A percentile compares a stretch with the other conserved stretches of the same genome.
Conservation (phyloP, 2,113 vertebrate genomes). For the Amphiprion ocellaris region DNA sequence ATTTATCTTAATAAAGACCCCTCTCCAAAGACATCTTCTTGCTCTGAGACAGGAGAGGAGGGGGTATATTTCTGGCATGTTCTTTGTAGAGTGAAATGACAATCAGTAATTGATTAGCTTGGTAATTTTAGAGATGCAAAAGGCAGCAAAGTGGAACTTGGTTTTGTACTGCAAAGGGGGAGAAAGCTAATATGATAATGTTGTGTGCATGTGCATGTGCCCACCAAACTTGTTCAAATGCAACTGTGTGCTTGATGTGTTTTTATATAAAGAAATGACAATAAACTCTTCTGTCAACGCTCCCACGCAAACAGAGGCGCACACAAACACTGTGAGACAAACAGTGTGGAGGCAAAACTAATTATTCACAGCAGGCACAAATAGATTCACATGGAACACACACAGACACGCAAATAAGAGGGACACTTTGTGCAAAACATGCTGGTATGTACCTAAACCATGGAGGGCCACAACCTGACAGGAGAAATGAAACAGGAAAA, state of each 20-base stretch:
- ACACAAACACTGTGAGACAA: constrained; percentile 42
- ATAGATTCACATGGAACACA: constrained; percentile 15
- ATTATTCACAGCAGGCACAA: constrained; percentile 37
- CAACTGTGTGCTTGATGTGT: constrained; percentile 40
- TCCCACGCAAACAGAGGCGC: constrained; percentile 8
- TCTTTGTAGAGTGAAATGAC: constrained; percentile 47
- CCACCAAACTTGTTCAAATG: constrained; percentile 16
- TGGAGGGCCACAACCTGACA: background rate
- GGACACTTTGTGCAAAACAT: constrained; percentile 23
- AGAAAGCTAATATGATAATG: constrained; percentile 5
- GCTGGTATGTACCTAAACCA: constrained; percentile 7
- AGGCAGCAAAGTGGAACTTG: constrained; percentile 28
- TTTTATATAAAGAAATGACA: constrained; percentile 52
- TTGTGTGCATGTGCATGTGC: constrained; percentile 2
- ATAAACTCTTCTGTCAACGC: constrained; percentile 27
- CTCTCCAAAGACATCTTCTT: constrained; percentile 34
- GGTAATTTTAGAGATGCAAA: constrained; percentile 46
- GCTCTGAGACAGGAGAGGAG: constrained; percentile 9
- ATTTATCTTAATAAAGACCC: constrained; percentile 67
- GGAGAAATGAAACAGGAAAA: background rate
- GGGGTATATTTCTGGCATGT: constrained; percentile 46
- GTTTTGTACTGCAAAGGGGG: constrained; percentile 15
- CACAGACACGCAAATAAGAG: constrained; percentile 22
- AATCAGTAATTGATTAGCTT: constrained; percentile 61
- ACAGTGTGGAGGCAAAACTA: constrained; percentile 43